These are phyloP conservation scores for Remorina albescens DNA, from an alignment of 2,797 vertebrate species.

Conservation along the genomic window DNA sequence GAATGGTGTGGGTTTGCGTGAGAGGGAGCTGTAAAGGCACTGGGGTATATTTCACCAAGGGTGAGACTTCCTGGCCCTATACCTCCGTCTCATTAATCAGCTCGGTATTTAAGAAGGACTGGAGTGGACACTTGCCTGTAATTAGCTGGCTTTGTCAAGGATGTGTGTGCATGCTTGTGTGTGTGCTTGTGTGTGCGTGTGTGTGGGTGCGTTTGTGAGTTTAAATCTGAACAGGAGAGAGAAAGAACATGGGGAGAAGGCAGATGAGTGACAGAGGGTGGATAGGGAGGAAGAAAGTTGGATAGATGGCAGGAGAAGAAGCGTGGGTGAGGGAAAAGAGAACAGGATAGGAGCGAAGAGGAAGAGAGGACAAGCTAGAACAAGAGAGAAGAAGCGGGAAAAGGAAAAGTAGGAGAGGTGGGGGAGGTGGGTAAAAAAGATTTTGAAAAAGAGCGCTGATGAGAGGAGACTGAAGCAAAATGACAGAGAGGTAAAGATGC, in stretches of 20 bases:
- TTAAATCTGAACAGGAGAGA: slow-evolving; percentile 36
- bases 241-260: slow-evolving; percentile 50
- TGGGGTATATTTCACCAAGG: slow-evolving; percentile 84
- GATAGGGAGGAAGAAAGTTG: slow-evolving; percentile 19
- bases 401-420: slow-evolving; percentile 41
- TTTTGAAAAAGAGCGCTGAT: slow-evolving; percentile 4
- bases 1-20: slow-evolving; percentile 36
- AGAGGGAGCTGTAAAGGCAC: slow-evolving; percentile 42
- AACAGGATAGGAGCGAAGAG: slow-evolving; percentile 44
- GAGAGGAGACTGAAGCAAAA: slow-evolving; percentile 50
- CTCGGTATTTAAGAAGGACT: slow-evolving; percentile 90
- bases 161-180: slow-evolving; percentile 26
- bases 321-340: slow-evolving; percentile 59
- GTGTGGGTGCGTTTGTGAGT: not conserved
- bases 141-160: slow-evolving; percentile 95
- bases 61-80: slow-evolving; percentile 94
- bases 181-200: slow-evolving; percentile 14
- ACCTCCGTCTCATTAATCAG: slow-evolving; percentile 96
- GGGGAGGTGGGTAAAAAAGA: slow-evolving; percentile 39
- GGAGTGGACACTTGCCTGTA: slow-evolving; percentile 85
- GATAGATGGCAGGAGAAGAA: slow-evolving; percentile 49
- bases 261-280: slow-evolving; percentile 54
- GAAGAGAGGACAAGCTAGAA: slow-evolving; percentile 43
- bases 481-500: slow-evolving; percentile 43
- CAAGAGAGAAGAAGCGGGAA: slow-evolving; percentile 29